Conservation (phyloP, 2,797 vertebrate species). For the Thamnophis elegans region DNA sequence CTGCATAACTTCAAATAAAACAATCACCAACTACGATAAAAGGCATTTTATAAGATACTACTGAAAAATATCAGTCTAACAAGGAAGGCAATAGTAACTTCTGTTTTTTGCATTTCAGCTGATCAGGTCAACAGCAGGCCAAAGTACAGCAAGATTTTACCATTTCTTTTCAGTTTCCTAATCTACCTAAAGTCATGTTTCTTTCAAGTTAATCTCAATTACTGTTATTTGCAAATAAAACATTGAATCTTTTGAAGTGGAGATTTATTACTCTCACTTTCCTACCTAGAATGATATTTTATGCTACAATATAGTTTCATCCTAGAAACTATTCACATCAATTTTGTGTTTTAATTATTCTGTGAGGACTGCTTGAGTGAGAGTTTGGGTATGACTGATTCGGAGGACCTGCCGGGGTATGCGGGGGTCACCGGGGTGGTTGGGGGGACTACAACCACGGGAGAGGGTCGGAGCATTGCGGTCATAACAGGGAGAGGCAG, state of each 20-base stretch:
- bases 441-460: too few relatives aligned
- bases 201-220: neutral
- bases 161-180: neutral
- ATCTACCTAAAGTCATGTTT: neutral
- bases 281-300: neutral
- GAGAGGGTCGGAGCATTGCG: too few relatives aligned
- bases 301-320: neutral
- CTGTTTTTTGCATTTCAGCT: neutral
- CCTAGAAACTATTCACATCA: neutral
- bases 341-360: too few relatives aligned
- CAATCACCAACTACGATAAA: neutral
- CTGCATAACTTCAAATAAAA: neutral
- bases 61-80: neutral
- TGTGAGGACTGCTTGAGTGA: too few relatives aligned
- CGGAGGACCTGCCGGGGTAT: too few relatives aligned
- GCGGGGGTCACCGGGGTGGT: too few relatives aligned
- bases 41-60: neutral
- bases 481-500: too few relatives aligned
- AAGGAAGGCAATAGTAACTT: neutral
- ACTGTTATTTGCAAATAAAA: neutral
- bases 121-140: neutral
- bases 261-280: neutral
- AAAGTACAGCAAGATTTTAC: neutral
- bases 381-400: too few relatives aligned
- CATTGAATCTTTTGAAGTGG: neutral